Evolutionary conservation across 2,888 invertebrate species (phyloP).

Genomic region (Pteria penguin): DNA sequence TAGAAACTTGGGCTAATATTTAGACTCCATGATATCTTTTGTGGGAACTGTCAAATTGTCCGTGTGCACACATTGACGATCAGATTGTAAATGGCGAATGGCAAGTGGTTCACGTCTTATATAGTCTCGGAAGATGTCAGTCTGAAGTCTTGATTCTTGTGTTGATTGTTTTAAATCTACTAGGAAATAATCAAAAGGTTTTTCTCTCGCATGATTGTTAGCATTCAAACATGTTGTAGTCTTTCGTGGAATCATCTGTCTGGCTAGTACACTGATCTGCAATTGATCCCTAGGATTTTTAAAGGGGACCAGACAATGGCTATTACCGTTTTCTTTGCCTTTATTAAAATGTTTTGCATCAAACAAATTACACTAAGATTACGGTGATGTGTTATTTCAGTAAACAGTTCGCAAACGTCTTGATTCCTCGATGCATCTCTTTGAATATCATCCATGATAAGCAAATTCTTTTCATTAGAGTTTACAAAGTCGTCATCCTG

Average conservation of each 20-base stretch:
- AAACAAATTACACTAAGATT: no score
- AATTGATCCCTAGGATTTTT: slow-evolving; percentile 41
- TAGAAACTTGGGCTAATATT: background rate
- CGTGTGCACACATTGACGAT: background rate
- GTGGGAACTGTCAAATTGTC: background rate
- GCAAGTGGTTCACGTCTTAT: background rate
- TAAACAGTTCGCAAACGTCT: no score
- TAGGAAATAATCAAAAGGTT: slow-evolving; percentile 28
- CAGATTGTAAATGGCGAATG: no score
- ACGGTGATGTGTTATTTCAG: no score
- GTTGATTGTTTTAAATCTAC: slow-evolving; percentile 31
- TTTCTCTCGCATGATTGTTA: slow-evolving; percentile 18
- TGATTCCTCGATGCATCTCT: no score
- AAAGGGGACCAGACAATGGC: slow-evolving; percentile 43
- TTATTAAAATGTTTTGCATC: slow-evolving; percentile 37
- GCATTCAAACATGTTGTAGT: slow-evolving; percentile 3
- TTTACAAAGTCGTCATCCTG: background rate
- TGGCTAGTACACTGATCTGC: slow-evolving; percentile 30
- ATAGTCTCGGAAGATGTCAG: background rate
- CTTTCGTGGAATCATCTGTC: slow-evolving; percentile 43
- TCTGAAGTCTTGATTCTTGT: background rate
- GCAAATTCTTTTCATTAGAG: no score
- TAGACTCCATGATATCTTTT: background rate
- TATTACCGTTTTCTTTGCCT: slow-evolving; percentile 35
- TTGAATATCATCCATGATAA: no score